Evolutionary conservation across 2,113 vertebrate genomes (phyloP), one percentile per base, ranked within the genome.

Genomic region (Cheirogaleus medius): DNA sequence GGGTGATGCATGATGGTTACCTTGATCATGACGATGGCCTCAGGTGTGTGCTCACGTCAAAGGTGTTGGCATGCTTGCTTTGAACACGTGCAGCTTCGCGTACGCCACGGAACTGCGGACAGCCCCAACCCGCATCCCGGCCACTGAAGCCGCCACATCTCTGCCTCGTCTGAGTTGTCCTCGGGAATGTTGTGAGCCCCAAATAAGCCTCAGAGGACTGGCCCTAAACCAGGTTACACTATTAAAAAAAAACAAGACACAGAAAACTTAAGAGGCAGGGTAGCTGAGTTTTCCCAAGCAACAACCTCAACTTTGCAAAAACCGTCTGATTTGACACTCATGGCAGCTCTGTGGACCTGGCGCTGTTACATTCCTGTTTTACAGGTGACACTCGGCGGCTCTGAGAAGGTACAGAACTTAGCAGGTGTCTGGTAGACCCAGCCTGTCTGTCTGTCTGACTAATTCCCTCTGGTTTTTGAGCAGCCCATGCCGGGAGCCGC

Each of bases 51-150:
- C 21, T 27, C 12, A 32, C 34, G 2, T 52, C 54, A 8, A 29
- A 25, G 20, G 8, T 14, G 29, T 11, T 39, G 39, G 12, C 1
- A 1, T 6, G 14, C 23, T 11, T 0, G 3, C 34, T 1, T 2
- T 25, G 17, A 39, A 20, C 80, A 49, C 11, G 0, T 3, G 20
- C 21, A n/a, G 47, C 76, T 29, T 54, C 29, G 0, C 6, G 32
- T 21, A 0, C 32, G 3, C 47, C 3, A 14, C 5, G 12, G 15
- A 39, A 25, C 10, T 66, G 64, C 13, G 0, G 34, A 52, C 1
- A 6, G 15, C 21, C 44, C 44, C 15, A 3, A n/a, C 68, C 13
- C 11, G n/a, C 42, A 3, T 39, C 49, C 12, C 52, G 82, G 15
- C 23, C 6, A 12, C 37, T 5, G 11, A n/a, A 47, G 37, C 44